These are phyloP conservation scores for Nemotelus pantherinus DNA, from an alignment of 2,888 invertebrate genomes.

Conservation along the genomic window DNA sequence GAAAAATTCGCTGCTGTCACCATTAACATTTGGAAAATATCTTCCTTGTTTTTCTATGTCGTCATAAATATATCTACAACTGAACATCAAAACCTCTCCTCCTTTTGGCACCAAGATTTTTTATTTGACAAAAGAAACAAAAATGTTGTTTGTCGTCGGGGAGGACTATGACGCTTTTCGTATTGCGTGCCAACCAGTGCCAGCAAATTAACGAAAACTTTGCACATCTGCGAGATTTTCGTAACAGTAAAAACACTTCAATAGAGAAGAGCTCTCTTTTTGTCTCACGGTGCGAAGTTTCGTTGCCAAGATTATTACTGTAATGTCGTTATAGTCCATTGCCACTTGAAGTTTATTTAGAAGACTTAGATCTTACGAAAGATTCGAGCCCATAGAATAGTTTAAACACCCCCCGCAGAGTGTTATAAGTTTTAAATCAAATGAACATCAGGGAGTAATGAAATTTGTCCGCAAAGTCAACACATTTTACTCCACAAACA, in stretches of 20 bases:
- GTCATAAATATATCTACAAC: neutral
- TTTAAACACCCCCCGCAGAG: too few species aligned
- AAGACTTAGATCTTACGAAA: too few species aligned
- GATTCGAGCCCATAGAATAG: too few species aligned
- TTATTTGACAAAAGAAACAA: neutral
- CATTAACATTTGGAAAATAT: neutral
- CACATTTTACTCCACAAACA: too few species aligned
- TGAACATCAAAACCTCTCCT: neutral
- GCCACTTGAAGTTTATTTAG: neutral
- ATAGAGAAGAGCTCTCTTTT: neutral
- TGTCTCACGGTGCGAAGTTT: neutral
- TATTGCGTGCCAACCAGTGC: constrained; percentile 8
- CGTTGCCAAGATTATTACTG: neutral
- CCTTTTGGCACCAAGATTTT: neutral
- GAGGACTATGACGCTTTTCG: constrained; percentile 4
- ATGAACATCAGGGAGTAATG: too few species aligned
- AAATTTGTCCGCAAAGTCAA: too few species aligned
- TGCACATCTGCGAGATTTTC: constrained; percentile 13
- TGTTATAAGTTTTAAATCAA: too few species aligned
- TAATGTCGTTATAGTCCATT: constrained; percentile 6
- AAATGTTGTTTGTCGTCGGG: neutral
- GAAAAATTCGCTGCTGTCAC: neutral
- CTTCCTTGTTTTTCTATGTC: neutral
- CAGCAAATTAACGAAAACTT: constrained; percentile 1
- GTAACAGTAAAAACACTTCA: neutral